Percentiles rank a stretch among this genome's conserved stretches.
Evolutionary conservation across 2,888 invertebrate genomes (phyloP).

Genomic region (Incurvaria masculella): DNA sequence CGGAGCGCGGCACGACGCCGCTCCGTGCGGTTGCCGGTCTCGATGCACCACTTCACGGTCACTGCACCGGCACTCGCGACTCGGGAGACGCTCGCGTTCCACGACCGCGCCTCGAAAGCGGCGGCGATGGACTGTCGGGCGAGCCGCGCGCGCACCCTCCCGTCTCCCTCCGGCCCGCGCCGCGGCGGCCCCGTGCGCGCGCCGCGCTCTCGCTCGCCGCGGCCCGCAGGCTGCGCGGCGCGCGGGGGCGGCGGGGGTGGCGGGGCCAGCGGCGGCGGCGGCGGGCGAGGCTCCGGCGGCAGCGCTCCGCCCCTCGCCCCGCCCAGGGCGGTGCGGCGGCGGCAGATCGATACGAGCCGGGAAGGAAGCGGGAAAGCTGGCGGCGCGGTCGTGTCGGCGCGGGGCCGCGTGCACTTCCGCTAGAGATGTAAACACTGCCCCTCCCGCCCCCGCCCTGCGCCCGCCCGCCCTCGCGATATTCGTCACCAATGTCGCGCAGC

Average conservation of each 20-base stretch:
- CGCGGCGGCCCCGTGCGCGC: constrained; percentile 18
- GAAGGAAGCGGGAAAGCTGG: constrained; percentile 5
- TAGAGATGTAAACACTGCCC: constrained; percentile 48
- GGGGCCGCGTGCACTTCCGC: constrained; percentile 48
- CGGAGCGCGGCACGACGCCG: constrained; percentile 45
- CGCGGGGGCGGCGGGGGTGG: background rate
- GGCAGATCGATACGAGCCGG: constrained; percentile 5
- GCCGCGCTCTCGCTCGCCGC: constrained; percentile 5
- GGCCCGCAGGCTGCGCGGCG: background rate
- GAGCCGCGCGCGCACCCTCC: constrained; percentile 22
- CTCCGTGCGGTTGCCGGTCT: constrained; percentile 53
- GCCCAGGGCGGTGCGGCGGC: constrained; percentile 10
- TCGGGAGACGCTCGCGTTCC: constrained; percentile 35
- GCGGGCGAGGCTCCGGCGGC: constrained; percentile 47
- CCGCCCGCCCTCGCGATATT: constrained; percentile 11
- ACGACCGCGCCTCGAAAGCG: constrained; percentile 27
- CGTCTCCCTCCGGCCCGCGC: constrained; percentile 29
- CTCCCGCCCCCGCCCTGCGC: constrained; percentile 36
- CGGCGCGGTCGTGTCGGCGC: constrained; percentile 24
- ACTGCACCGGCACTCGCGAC: constrained; percentile 16
- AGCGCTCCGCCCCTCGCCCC: constrained; percentile 27
- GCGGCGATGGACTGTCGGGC: constrained; percentile 25
- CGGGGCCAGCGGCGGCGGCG: constrained; percentile 23
- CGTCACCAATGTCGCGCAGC: constrained; percentile 6
- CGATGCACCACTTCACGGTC: constrained; percentile 21